Base-by-base conservation (phyloP, 2,888 invertebrate species). In the Drepana falcataria region DNA sequence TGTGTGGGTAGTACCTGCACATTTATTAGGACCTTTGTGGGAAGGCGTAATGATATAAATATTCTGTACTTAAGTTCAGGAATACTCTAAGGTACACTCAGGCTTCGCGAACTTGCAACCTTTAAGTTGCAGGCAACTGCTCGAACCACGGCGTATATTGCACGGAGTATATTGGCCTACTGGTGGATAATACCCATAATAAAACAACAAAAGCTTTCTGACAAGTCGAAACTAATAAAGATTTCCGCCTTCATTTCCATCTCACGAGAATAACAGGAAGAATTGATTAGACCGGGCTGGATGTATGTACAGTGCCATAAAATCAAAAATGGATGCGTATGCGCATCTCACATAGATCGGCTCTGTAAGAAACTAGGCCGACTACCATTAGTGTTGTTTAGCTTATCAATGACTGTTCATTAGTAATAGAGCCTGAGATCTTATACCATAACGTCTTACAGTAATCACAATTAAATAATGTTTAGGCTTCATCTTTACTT, bases 261-360 rank as follows among this genome's bases (percentile, higher is more conserved):
- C 44, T 44, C 44, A 44, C 44, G 9, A 4, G 9, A 4, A 9
- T 44, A 51, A 51, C 51, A 40, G 51, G 51, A 51, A 51, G 40
- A 41, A 34, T 51, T 34, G 21, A 49, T 49, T 49, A 49, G 5
- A 40, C 9, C 44, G 33, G 49, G 6, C 2, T 21, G 21, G 21
- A 21, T 21, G 21, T 40, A 40, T 49, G 49, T 49, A 40, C 40
- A 40, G 37, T 49, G 40, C 40, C 21, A 48, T 49, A 40, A 41
- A 51, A 63, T 67, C 49, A 48, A 44, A 40, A 44, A 44, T 44
- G 44, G 44, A 44, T 44, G 44, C 44, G 44, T 6, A 7, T 44
- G 9, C 44, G 44, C 44, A 44, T 44, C 44, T 9, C 44, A 44
- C 44, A 44, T 44, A 9, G 6, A 9, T 9, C 9, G 9, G 9